A percentile compares a stretch with the other conserved stretches of the same genome.
phyloP scores from a whole-genome alignment of 2,888 invertebrate genomes.

The Troides oblongomaculatus region DNA sequence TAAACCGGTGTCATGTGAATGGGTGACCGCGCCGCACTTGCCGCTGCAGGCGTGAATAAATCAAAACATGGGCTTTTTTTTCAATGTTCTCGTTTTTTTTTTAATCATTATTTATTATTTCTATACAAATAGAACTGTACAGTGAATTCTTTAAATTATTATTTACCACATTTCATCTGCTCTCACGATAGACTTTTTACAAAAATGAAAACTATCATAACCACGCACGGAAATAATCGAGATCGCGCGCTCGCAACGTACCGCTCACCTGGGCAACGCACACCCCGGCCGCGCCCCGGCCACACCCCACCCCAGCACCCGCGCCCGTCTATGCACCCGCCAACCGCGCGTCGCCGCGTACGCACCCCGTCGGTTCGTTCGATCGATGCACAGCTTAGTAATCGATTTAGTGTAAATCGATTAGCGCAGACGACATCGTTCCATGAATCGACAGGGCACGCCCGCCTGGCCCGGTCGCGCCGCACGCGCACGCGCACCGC shows the following conservation, averaged over 20 bases:
- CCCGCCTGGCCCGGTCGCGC: not conserved
- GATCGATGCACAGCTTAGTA: not conserved
- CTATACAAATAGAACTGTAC: conserved; percentile 83
- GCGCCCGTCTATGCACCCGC: conserved; percentile 29
- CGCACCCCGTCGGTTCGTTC: not conserved
- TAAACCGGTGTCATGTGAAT: conserved; percentile 56
- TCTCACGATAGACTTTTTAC: conserved; percentile 80
- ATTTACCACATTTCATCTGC: conserved; percentile 76
- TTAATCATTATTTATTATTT: conserved; percentile 81
- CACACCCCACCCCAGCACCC: no score
- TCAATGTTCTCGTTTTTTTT: conserved; percentile 51
- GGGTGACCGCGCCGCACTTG: conserved; percentile 11
- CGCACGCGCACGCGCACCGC: not conserved
- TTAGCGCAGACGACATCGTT: not conserved
- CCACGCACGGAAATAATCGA: conserved; percentile 69
- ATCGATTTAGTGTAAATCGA: not conserved
- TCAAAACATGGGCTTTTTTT: conserved; percentile 68
- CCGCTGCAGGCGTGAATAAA: conserved; percentile 58
- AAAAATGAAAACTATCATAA: conserved; percentile 81
- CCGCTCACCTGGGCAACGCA: conserved; percentile 32
- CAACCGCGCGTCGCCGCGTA: conserved; percentile 2
- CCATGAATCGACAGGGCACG: not conserved
- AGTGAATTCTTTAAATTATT: conserved; percentile 79
- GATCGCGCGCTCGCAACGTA: conserved; percentile 54
- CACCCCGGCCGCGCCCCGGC: conserved; percentile 33